Evolutionary conservation across 2,113 vertebrate genomes (phyloP).

Genomic region (Antigone vipio): DNA sequence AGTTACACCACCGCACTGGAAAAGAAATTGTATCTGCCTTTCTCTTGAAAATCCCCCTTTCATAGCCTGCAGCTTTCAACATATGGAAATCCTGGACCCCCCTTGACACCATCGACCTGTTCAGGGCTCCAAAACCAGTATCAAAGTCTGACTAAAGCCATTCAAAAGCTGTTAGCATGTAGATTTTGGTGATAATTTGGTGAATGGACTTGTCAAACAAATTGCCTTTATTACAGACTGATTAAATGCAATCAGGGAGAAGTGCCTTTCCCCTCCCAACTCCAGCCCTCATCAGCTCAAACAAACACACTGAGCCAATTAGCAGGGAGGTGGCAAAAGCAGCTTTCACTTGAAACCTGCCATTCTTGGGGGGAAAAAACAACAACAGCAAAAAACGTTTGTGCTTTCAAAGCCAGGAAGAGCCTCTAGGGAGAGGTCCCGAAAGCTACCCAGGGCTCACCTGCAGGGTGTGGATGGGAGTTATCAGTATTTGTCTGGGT

Average conservation of each 20-base stretch:
- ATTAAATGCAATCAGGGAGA: conserved; percentile 57
- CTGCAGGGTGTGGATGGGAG: conserved; percentile 12
- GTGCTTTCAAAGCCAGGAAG: not conserved
- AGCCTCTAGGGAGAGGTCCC: not conserved
- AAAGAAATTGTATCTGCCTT: not conserved
- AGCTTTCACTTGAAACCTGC: conserved; percentile 56
- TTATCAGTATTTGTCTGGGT: not conserved
- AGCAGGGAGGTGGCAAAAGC: conserved; percentile 59
- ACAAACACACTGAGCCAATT: conserved; percentile 66
- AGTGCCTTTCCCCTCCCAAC: conserved; percentile 8
- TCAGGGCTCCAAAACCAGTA: conserved; percentile 13
- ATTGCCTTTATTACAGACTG: conserved; percentile 63
- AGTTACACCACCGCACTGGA: not conserved
- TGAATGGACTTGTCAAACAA: conserved; percentile 68
- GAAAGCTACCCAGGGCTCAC: conserved; percentile 6
- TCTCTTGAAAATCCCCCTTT: not conserved
- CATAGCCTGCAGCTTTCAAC: not conserved
- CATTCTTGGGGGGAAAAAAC: not conserved
- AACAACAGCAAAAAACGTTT: not conserved
- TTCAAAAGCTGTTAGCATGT: conserved; percentile 54
- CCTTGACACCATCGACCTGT: not conserved
- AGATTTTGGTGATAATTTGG: conserved; percentile 60
- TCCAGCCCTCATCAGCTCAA: conserved; percentile 33
- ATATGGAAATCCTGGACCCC: not conserved
- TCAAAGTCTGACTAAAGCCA: conserved; percentile 28